A percentile compares a stretch with the other conserved stretches of the same genome.
Evolutionary conservation across 1,140 invertebrate genomes (phyloP).

Genomic region (Aphelinus atriplicis): DNA sequence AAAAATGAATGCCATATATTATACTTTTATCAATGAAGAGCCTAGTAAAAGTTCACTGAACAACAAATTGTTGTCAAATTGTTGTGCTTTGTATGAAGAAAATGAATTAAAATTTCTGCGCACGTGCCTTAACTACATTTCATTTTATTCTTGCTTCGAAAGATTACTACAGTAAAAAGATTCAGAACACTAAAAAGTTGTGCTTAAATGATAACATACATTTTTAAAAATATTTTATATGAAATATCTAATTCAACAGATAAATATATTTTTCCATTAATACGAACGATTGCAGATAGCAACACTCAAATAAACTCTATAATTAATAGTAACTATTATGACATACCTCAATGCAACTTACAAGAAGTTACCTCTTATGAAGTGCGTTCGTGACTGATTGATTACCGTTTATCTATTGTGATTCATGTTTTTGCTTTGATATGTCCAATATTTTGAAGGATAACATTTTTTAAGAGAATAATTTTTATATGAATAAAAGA

Average conservation of each 20-base stretch:
- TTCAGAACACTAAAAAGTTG: slow-evolving; percentile 5
- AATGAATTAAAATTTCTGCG: slow-evolving; percentile 10
- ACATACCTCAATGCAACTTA: slow-evolving; percentile 61
- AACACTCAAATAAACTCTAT: slow-evolving; percentile 35
- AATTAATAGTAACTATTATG: slow-evolving; percentile 50
- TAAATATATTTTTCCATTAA: slow-evolving; percentile 31
- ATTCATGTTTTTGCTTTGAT: slow-evolving; percentile 19
- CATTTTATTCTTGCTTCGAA: slow-evolving; percentile 19
- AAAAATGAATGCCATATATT: slow-evolving; percentile 27
- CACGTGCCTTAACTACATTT: neutral
- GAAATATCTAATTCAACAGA: neutral
- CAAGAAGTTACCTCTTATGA: slow-evolving; percentile 53
- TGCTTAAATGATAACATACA: slow-evolving; percentile 29
- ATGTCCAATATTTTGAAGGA: neutral
- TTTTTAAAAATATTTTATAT: slow-evolving; percentile 25
- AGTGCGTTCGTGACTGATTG: slow-evolving; percentile 49
- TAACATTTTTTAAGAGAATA: neutral
- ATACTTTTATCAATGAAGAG: slow-evolving; percentile 14
- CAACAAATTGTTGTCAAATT: slow-evolving; percentile 10
- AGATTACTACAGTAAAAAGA: slow-evolving; percentile 13
- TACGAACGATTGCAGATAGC: slow-evolving; percentile 3
- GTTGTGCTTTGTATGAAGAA: neutral
- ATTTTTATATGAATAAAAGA: slow-evolving; percentile 1
- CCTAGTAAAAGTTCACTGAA: slow-evolving; percentile 14
- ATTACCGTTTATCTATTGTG: slow-evolving; percentile 25